phyloP scores from a whole-genome alignment of 2,797 vertebrate genomes.

The Silurus aristotelis region DNA sequence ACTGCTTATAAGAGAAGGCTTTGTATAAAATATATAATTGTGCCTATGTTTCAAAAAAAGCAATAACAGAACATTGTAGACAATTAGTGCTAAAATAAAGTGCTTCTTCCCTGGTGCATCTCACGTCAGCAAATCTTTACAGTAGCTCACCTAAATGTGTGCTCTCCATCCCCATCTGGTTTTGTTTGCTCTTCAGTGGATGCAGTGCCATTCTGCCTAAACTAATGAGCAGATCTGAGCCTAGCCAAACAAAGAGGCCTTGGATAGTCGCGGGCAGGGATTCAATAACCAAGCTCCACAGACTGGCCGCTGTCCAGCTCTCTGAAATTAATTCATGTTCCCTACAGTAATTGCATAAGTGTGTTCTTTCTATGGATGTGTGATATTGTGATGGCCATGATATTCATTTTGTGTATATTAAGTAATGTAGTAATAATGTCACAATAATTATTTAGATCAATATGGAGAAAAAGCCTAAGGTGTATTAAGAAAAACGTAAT shows the following conservation, averaged over 20 bases:
- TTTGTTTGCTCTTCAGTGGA: slow-evolving; percentile 48
- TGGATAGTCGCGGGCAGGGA: slow-evolving; percentile 63
- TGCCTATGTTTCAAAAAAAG: not conserved
- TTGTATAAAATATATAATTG: not conserved
- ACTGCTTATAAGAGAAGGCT: not conserved
- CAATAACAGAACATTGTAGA: slow-evolving; percentile 10
- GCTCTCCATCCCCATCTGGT: slow-evolving; percentile 47
- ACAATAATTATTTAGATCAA: slow-evolving; percentile 60
- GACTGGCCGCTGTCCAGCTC: slow-evolving; percentile 70
- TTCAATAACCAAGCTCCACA: slow-evolving; percentile 71
- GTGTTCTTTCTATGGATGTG: slow-evolving; percentile 56
- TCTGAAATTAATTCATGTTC: slow-evolving; percentile 71
- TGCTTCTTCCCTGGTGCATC: slow-evolving; percentile 21
- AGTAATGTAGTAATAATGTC: slow-evolving; percentile 58
- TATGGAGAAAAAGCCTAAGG: slow-evolving; percentile 33
- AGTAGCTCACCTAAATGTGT: slow-evolving; percentile 43
- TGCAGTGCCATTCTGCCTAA: slow-evolving; percentile 52
- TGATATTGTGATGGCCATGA: not conserved
- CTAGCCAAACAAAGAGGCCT: slow-evolving; percentile 71
- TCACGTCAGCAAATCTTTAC: slow-evolving; percentile 36
- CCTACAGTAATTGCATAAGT: slow-evolving; percentile 67
- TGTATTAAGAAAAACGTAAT: slow-evolving; percentile 32
- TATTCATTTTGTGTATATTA: slow-evolving; percentile 43
- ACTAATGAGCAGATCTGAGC: slow-evolving; percentile 75
- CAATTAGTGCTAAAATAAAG: not conserved